Base-by-base conservation (phyloP, 1,140 invertebrate genomes). In the Pomacea maculata region DNA sequence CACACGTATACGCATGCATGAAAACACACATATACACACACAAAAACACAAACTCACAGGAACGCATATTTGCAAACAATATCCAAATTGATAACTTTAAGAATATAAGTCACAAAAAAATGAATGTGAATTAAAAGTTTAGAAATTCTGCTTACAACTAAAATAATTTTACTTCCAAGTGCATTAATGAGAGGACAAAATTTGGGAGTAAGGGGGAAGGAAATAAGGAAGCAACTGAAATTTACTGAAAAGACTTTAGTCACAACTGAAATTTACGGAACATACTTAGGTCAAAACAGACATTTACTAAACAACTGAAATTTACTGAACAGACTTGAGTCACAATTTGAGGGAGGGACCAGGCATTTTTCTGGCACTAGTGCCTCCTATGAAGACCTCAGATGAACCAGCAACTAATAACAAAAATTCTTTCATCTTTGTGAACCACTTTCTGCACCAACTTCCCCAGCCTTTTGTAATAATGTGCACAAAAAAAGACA, bases 21-120 rank as follows among this genome's bases (percentile, higher is more conserved):
- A 8, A 76, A 6, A 25, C 75, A 65, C 75, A 29, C 61, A 76
- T 25, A 9, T 25, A 75, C 73, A 75, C 73, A 75, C 73, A 75
- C 54, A 25, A 25, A 55, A n/a, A 55, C 73, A 75, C 54, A 75
- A 17, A 15, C 11, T 45, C 65, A 76, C 64, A 70, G 19, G 15
- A 17, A 17, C 11, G 12, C 19, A n/a, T 65, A 78, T 29, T 7
- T 25, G 21, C 63, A 29, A 11, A 45, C 34, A 67, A 54, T n/a
- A 14, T 25, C 54, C 19, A n/a, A 5, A 0, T 54, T 14, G 25
- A 57, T 57, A 17, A 21, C 21, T 75, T 19, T 64, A 7, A 68
- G 17, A 77, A 45, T 63, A 14, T 34, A 65, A 75, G 15, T 25
- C 54, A 64, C 6, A 7, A 34, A 57, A 57, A 52, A 34, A 72